phyloP scores from a whole-genome alignment of 1,140 invertebrate genomes.

The Nasonia giraulti region DNA sequence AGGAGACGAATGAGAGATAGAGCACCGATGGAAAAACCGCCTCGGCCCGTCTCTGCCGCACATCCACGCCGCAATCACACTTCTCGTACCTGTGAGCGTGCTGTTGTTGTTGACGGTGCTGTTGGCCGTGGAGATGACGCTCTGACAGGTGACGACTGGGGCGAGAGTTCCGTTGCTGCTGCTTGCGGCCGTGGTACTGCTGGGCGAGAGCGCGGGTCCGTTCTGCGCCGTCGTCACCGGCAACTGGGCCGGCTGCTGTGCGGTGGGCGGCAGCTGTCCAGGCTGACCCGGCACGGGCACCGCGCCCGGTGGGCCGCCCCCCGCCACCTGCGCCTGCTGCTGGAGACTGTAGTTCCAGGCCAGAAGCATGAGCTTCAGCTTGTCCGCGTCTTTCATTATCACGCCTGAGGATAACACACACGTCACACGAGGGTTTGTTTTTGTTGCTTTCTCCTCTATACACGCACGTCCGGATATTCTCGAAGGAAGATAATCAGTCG shows the following conservation, averaged over 20 bases:
- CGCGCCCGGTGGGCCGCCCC: neutral
- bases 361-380: slow-evolving; percentile 88
- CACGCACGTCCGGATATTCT: neutral
- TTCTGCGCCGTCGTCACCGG: slow-evolving; percentile 28
- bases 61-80: neutral
- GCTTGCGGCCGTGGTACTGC: neutral
- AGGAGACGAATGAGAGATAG: neutral
- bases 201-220: neutral
- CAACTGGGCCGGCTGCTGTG: neutral
- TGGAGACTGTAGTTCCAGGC: slow-evolving; percentile 86
- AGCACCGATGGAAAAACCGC: neutral
- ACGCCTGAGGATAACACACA: slow-evolving; percentile 70
- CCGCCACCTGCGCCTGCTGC: slow-evolving; percentile 79
- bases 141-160: slow-evolving; percentile 73
- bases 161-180: slow-evolving; percentile 58
- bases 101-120: slow-evolving; percentile 73
- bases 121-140: slow-evolving; percentile 72
- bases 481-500: neutral
- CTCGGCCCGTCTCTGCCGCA: slow-evolving; percentile 41
- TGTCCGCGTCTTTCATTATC: slow-evolving; percentile 87
- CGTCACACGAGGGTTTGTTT: neutral
- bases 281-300: neutral
- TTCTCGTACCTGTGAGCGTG: slow-evolving; percentile 70
- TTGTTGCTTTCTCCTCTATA: no score
- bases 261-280: neutral